Evolutionary conservation across 2,113 vertebrate species (phyloP), one percentile per base, ranked within the genome.

Genomic region (Sinocyclocheilus anshuiensis): DNA sequence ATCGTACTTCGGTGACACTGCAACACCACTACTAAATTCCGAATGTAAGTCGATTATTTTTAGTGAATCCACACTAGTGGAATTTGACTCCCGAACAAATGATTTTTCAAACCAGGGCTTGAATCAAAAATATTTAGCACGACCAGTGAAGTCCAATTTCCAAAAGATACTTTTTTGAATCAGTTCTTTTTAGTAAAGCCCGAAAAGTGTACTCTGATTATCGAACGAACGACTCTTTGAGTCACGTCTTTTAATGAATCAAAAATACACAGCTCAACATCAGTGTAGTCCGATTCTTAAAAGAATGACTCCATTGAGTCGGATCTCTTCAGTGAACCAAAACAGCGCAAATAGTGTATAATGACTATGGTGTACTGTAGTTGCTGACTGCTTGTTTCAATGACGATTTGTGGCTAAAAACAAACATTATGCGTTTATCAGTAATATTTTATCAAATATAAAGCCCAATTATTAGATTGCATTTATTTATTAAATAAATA

Each of bases 161-260:
- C 6, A 3, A 36, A 69, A 18, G 15, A 33, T 18, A 57, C 55
- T 57, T 18, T 57, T 57, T 57, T 29, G 63, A 67, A 29, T 67
- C 2, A 6, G 55, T 72, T 81, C 88, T 90, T 83, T 87, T 86
- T 61, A 77, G 87, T 67, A 20, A 83, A 15, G 24, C 61, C 24
- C 65, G 33, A 33, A 69, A 16, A 69, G 26, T 67, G 65, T 36
- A 36, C 15, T 69, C 29, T 36, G 29, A 69, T 36, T 36, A 16
- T 10, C 33, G 65, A 36, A 69, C 0, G 48, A 85, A 82, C 71
- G 69, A 72, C 10, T 72, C 16, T 72, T 22, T 11, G 18, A 42
- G 16, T 33, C 67, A 36, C 0, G 11, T 69, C 1, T 69, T 33
- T 29, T 69, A 29, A 36, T 71, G 13, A 8, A 36, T 69, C 1